Evolutionary conservation across 2,888 invertebrate genomes (phyloP).

Genomic region (Paralinhomoeus sp.): DNA sequence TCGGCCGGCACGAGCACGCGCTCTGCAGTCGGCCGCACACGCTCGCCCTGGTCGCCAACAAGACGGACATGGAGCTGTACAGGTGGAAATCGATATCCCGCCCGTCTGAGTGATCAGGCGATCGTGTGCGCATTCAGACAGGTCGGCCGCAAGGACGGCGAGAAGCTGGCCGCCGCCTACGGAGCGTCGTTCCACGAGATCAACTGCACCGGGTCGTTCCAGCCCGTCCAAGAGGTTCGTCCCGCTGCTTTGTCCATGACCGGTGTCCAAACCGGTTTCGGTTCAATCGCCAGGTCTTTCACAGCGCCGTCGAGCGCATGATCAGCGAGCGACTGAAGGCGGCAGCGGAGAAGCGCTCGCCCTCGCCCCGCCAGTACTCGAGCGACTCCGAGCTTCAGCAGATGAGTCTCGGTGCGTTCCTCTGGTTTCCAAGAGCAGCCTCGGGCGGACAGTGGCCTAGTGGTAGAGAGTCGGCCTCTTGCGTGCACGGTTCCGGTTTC

Average conservation of each 20-base stretch:
- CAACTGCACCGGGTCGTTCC: slow-evolving; percentile 4
- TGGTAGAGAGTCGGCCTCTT: too few species aligned
- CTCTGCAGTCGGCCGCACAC: slow-evolving; percentile 25
- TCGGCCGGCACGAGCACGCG: slow-evolving; percentile 25
- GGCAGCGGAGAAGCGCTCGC: slow-evolving; percentile 7
- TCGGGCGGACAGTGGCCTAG: too few species aligned
- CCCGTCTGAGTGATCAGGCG: too few species aligned
- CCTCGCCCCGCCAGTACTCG: slow-evolving; percentile 14
- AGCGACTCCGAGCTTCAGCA: slow-evolving; percentile 11
- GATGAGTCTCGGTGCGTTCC: too few species aligned
- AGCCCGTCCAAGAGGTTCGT: slow-evolving; percentile 1
- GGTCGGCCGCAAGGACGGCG: slow-evolving; percentile 15
- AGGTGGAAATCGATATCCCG: too few species aligned
- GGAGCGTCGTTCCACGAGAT: slow-evolving; percentile 8
- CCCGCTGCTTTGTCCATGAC: neutral
- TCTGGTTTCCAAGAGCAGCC: too few species aligned
- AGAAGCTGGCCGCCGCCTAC: slow-evolving; percentile 11
- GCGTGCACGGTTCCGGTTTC: too few species aligned
- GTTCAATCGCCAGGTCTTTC: neutral
- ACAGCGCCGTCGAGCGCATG: neutral
- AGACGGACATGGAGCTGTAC: slow-evolving; percentile 31
- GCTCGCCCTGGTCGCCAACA: slow-evolving; percentile 30
- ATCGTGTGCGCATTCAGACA: slow-evolving; percentile 8
- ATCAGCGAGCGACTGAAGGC: neutral
- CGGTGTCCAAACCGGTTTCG: too few species aligned